Base-by-base conservation (phyloP, 1,140 invertebrate genomes). In the Rhagoletis pomonella region DNA sequence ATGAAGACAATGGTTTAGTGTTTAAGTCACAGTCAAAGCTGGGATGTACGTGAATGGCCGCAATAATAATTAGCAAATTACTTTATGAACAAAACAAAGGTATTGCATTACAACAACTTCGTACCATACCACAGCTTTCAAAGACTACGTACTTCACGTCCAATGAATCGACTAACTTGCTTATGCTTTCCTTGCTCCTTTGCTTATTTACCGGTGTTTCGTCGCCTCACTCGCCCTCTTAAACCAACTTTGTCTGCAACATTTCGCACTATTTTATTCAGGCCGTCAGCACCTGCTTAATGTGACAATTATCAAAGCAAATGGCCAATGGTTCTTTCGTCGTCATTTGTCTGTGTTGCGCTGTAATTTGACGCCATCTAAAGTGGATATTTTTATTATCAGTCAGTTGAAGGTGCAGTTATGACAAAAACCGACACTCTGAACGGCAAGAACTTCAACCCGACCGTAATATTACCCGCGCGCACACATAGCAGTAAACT, bases 331-430 rank as follows among this genome's bases (percentile, higher is more conserved):
- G 44, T 81, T 55, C 9, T 44, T n/a, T 19, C 42, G 73, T 58
- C 50, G 47, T 55, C 73, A 81, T 81, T 81, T 81, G 50, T 81
- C 44, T 55, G 29, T 7, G 58, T 17, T 50, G 85, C 47, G 58
- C 29, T 62, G 85, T 86, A 42, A 86, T 65, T 65, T 65, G 58
- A 86, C 85, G 39, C 85, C 85, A 60, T 42, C 58, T 60, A 86
- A 86, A 86, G 85, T 86, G 59, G 62, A 39, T 58, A 50, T 62
- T 59, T 86, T 86, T 86, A 86, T 86, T 86, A 65, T 58, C 81
- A 44, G 42, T 44, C 14, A 73, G 67, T 47, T 12, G 67, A 17
- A 44, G 10, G 10, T 17, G 39, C 67, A 73, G 42, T 73, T 73
- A 42, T 73, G 39, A 14, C 67, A 73, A 29, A 9, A 67, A 67